Conservation (phyloP, 2,113 vertebrate species). For the Halcyon malimbica region DNA sequence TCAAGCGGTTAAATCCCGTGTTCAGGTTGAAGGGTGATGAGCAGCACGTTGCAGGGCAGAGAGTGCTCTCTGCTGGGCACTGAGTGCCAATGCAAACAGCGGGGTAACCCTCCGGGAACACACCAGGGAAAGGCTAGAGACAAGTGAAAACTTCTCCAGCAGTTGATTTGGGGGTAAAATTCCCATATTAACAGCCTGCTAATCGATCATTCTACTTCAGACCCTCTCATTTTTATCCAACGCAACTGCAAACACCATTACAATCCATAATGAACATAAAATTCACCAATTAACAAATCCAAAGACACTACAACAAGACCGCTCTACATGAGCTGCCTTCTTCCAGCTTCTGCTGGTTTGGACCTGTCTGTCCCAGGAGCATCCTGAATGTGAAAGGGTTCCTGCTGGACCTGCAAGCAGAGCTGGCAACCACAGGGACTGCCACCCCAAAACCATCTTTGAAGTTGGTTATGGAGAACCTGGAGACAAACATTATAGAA, state of each 20-base stretch:
- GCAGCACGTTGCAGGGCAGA: background rate
- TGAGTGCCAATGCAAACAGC: background rate
- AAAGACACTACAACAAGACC: background rate
- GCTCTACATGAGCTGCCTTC: background rate
- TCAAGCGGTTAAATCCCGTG: background rate
- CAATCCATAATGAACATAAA: background rate
- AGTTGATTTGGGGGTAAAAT: background rate
- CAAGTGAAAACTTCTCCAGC: background rate
- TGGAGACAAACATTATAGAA: background rate
- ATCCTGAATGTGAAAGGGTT: background rate
- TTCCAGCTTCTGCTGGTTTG: background rate
- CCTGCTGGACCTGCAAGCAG: background rate
- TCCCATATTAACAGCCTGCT: background rate
- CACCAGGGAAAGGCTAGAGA: background rate
- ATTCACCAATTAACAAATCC: background rate
- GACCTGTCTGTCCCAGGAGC: background rate
- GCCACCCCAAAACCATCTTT: background rate
- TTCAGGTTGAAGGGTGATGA: background rate
- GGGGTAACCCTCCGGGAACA: background rate
- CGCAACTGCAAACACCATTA: background rate
- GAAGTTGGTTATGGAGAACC: background rate
- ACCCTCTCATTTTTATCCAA: background rate
- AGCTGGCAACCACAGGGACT: background rate
- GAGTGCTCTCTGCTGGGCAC: slow-evolving; percentile 45
- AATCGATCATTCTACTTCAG: background rate